Base-by-base conservation (phyloP, 2,888 invertebrate species). In the Fragum fragum region DNA sequence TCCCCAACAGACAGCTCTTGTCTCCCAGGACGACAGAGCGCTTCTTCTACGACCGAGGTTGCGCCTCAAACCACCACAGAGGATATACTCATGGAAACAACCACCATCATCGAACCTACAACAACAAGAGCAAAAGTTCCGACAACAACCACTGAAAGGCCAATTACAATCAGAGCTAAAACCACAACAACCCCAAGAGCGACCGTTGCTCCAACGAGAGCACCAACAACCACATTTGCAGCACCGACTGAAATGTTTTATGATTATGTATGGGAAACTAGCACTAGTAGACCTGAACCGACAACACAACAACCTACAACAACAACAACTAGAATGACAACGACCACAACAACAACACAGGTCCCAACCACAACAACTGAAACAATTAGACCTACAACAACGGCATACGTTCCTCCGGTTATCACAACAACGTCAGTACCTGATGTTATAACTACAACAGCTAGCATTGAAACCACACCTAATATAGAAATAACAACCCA, bases 1-100 rank as follows among this genome's bases (percentile, higher is more conserved):
- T 85, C 86, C 11, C 53, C 83, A 18, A 79, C 83, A 21, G 76
- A 81, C 39, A 83, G 76, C 42, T 73, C 81, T 1, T 88, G 89
- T 80, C 52, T 79, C 36, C 79, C 85, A 2, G 42, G 77, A 0
- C 59, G 78, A 21, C 39, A 76, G 3, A 53, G 79, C 18, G 73
- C 81, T 39, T 26, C 63, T 21, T 66, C 66, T 23, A 42, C 72
- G n/a, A 66, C 76, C 23, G 66, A 47, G 39, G 16, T 42, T 47
- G 42, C 3, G 23, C 28, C 32, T 2, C 29, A 69, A 66, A 72
- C 80, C 2, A 69, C 78, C 14, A 71, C 76, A 29, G 39, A 55
- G n/a, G n/a, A 68, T 39, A 14, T 73, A 32, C 55, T 71, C 21
- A 57, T 76, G 14, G 26, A 79, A 18, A 66, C 79, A 5, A 63